Evolutionary conservation across 92 coral and sea anemone genomes (phyloP).

Genomic region (Montipora capitata): DNA sequence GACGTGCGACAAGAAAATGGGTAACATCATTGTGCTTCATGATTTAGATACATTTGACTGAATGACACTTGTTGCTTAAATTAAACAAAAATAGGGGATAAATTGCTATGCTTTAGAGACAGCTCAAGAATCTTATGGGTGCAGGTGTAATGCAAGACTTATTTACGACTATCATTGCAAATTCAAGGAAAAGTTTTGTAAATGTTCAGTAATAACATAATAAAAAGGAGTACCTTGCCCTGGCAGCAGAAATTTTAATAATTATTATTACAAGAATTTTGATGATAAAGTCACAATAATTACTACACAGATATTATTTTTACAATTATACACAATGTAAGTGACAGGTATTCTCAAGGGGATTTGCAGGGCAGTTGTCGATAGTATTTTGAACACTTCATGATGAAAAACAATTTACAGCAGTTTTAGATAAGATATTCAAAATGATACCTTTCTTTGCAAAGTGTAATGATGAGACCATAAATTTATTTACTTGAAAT

Average conservation of each 20-base stretch:
- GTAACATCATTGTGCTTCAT: neutral
- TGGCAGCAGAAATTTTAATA: neutral
- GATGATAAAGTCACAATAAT: no score
- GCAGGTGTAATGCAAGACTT: no score
- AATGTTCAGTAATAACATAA: neutral
- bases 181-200: neutral
- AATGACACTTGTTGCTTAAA: neutral
- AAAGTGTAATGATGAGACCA: no score
- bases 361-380: no score
- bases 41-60: neutral
- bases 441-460: no score
- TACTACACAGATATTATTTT: no score
- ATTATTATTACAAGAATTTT: neutral
- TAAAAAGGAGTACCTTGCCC: neutral
- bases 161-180: neutral
- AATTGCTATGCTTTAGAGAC: neutral
- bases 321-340: no score
- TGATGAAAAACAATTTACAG: no score
- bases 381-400: no score
- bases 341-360: no score
- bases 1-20: neutral
- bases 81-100: neutral
- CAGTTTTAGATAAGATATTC: no score
- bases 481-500: no score
- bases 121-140: conserved; percentile 1